Evolutionary conservation across 1,140 invertebrate species (phyloP), one percentile per base, ranked within the genome.

Genomic region (Saccostrea glomerata): DNA sequence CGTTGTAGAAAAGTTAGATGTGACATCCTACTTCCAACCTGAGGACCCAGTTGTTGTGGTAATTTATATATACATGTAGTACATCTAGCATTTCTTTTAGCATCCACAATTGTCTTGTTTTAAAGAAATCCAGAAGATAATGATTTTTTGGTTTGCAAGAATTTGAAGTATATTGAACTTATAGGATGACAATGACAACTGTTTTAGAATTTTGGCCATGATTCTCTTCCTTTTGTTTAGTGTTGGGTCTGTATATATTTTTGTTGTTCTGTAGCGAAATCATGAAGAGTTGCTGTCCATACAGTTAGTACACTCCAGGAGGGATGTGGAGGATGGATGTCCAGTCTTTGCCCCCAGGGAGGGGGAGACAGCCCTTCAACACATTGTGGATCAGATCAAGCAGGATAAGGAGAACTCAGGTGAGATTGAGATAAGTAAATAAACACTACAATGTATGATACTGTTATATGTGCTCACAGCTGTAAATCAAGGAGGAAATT

Each of bases 321-420:
- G 88, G 54, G 89, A 63, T 2, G 66, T 87, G 5, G 94, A 95
- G 82, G 89, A 92, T 47, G 92, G 89, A 0, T 93, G 92, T 90
- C 95, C 95, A 25, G 58, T 93, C 12, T 94, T 94, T 91, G 87
- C 92, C n/a, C 93, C 95, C 17, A 82, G 87, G 11, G 87, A 88
- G 25, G 95, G 94, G 0, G 92, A 94, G 47, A 92, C 93, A 11
- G 91, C 92, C 23, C 86, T 95, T 30, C 95, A 95, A 90, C 86
- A 93, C 13, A 94, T 93, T 90, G 94, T 94, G 47, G 90, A 93
- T 20, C 85, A 88, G 23, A 89, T 92, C 47, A 90, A 91, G 77
- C 89, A 91, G 15, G 91, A 92, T 17, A 47, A 90, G 60, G 84
- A 91, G 85, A 88, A 92, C 85, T 88, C 93, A 86, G 91, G 94